Evolutionary conservation across 2,113 vertebrate species (phyloP).

Genomic region (Vombatus ursinus): DNA sequence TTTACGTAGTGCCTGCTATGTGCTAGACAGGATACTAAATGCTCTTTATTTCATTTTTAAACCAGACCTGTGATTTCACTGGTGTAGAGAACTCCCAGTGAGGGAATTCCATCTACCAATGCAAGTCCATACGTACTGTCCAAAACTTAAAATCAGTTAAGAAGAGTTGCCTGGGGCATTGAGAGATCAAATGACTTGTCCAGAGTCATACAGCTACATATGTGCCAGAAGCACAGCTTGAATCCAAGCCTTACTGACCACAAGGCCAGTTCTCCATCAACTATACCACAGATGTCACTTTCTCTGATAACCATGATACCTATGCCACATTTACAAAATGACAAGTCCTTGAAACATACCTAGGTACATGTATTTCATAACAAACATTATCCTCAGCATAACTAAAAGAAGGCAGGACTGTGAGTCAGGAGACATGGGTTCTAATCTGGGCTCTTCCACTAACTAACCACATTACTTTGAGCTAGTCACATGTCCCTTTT

Average conservation of each 20-base stretch:
- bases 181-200: no score
- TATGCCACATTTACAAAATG: not conserved
- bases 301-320: no score
- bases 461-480: not conserved
- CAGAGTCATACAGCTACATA: no score
- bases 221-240: no score
- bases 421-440: not conserved
- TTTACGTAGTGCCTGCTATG: not conserved
- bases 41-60: not conserved
- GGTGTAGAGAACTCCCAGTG: not conserved
- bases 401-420: not conserved
- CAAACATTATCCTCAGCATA: no score
- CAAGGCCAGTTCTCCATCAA: no score
- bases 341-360: not conserved
- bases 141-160: not conserved
- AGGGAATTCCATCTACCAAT: no score
- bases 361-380: not conserved
- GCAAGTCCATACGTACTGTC: not conserved
- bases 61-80: not conserved
- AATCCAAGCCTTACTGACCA: no score
- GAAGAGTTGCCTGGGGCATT: not conserved
- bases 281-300: no score
- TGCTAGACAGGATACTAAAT: not conserved
- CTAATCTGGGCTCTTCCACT: not conserved
- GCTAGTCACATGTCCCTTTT: not conserved